A percentile compares a stretch with the other conserved stretches of the same genome.
Conservation (phyloP, 2,113 vertebrate genomes). For the Maccullochella peelii region DNA sequence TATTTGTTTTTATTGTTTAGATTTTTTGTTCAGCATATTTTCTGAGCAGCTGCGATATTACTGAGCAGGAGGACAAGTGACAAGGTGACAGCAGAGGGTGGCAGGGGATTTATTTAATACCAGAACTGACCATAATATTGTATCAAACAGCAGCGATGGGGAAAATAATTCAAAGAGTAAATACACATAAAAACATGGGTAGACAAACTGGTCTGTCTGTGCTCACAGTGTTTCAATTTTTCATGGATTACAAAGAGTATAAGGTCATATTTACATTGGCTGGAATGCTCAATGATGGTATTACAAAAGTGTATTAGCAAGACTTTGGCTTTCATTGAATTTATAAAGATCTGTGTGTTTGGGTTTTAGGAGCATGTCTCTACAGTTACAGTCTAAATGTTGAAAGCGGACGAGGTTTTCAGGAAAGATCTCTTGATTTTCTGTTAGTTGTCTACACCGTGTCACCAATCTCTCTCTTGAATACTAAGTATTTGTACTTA, state of each 20-base stretch:
- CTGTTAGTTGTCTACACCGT: not conserved
- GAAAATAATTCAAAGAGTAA: not conserved
- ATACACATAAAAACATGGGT: not conserved
- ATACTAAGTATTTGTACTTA: slow-evolving; percentile 84
- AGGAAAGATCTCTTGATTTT: not conserved
- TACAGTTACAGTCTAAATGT: too few relatives aligned
- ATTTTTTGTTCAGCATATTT: slow-evolving; percentile 34
- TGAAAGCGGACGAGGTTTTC: not conserved
- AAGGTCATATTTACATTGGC: not conserved
- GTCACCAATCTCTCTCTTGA: slow-evolving; percentile 70
- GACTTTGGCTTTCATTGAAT: not conserved
- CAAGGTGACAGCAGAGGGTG: not conserved
- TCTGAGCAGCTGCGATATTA: slow-evolving; percentile 20
- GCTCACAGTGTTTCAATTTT: slow-evolving; percentile 5
- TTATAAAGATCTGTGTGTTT: too few relatives aligned
- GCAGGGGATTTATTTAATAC: not conserved
- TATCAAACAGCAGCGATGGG: not conserved
- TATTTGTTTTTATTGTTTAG: too few relatives aligned
- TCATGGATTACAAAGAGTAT: not conserved
- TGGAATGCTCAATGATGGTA: not conserved
- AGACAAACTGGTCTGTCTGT: not conserved
- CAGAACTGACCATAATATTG: not conserved
- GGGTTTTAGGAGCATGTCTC: not conserved
- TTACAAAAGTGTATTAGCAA: not conserved
- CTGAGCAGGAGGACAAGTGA: slow-evolving; percentile 25